These are phyloP conservation scores for Paralichthys olivaceus DNA, from an alignment of 2,113 vertebrate species.

Conservation along the genomic window DNA sequence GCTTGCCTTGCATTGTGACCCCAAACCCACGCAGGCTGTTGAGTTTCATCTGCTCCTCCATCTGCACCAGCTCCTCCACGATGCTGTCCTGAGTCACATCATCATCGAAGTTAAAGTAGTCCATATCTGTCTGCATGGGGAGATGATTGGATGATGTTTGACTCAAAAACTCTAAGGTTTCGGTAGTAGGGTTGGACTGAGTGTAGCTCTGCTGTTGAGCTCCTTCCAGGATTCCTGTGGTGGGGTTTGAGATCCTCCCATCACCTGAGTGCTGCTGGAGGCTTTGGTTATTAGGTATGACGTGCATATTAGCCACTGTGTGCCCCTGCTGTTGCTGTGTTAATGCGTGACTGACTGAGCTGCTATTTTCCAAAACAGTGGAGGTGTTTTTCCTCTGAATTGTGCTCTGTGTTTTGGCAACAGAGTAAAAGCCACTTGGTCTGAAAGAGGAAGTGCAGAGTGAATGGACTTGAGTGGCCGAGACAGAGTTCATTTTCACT, in stretches of 20 bases:
- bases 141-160: conserved; percentile 86
- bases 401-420: conserved; percentile 82
- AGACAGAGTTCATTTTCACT: conserved; percentile 74
- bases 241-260: conserved; percentile 84
- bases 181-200: conserved; percentile 70
- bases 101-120: conserved; percentile 94
- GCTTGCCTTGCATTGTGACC: conserved; percentile 83
- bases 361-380: conserved; percentile 84
- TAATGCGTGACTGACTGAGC: conserved; percentile 83
- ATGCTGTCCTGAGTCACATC: conserved; percentile 99
- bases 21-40: conserved; percentile 86
- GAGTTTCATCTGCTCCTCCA: conserved; percentile 98
- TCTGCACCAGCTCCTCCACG: conserved; percentile 97
- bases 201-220: conserved; percentile 79
- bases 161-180: conserved; percentile 76
- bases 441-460: conserved; percentile 78
- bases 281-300: conserved; percentile 74
- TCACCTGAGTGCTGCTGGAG: conserved; percentile 81
- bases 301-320: conserved; percentile 81
- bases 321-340: conserved; percentile 88
- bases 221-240: conserved; percentile 80
- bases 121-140: conserved; percentile 86
- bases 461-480: conserved; percentile 69
- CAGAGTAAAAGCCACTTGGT: conserved; percentile 80
- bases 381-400: conserved; percentile 87